Evolutionary conservation across 2,888 invertebrate species (phyloP), one percentile per base, ranked within the genome.

Genomic region (Sesamia inferens): DNA sequence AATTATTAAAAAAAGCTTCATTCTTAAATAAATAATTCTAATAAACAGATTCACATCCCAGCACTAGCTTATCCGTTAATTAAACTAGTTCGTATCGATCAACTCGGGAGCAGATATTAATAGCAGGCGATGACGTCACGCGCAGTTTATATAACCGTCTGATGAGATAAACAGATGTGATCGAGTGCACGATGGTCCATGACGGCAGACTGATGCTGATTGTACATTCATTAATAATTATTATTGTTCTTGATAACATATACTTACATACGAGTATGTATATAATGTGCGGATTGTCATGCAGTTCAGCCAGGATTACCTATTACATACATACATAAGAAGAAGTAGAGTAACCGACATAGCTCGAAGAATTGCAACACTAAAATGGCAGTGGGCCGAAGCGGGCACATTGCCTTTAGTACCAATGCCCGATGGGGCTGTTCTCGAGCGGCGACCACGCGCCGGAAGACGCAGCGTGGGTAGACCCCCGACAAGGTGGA

Each of bases 61-160:
- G 57, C 74, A 66, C 57, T 48, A 72, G n/a, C 3, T 31, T 14
- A 66, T 57, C 24, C 16, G 71, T 64, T 82, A 81, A 81, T 83
- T 83, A 83, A 83, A 67, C 44, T 31, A 65, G 67, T 48, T 22
- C 66, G 68, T 74, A 75, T 81, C 75, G 81, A 81, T 81, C 81
- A 79, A 81, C 83, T 81, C 81, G 13, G 22, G 68, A 80, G 81
- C 80, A 63, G 66, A 63, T 83, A 81, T 79, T 83, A 62, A 75
- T 81, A 81, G 81, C 64, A 6, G 0, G 5, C 44, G n/a, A 16
- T 69, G 79, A 80, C 83, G 80, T 82, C 79, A 80, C 19, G 22
- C 62, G 65, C 16, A 61, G 68, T 24, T 83, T 83, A 69, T 68
- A 42, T 75, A 74, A 83, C 62, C 39, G 62, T n/a, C 42, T 54